Evolutionary conservation across 2,113 vertebrate genomes (phyloP).

Genomic region (Megaceryle torquata): DNA sequence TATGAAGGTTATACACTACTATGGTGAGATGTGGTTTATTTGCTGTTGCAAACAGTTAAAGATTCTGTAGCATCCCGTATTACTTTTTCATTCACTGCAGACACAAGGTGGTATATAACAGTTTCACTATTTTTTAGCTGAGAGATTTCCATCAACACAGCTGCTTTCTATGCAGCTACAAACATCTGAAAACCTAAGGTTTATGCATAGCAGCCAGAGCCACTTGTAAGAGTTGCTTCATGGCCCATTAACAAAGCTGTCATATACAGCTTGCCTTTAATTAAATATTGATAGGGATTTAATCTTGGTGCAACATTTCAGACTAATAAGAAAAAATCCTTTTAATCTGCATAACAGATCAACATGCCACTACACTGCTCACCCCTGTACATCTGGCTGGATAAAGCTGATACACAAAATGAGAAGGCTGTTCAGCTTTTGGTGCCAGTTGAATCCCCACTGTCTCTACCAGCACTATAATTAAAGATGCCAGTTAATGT

Average conservation of each 20-base stretch:
- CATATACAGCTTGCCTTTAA: not conserved
- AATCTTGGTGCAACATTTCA: not conserved
- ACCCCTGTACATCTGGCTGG: not conserved
- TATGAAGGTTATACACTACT: not conserved
- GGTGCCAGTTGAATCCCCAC: not conserved
- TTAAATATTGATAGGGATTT: constrained; percentile 18
- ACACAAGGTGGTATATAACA: not conserved
- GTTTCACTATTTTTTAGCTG: not conserved
- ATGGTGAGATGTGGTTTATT: not conserved
- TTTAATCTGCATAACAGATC: not conserved
- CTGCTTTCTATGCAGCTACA: not conserved
- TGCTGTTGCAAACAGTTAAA: not conserved
- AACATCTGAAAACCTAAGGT: not conserved
- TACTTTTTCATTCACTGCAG: not conserved
- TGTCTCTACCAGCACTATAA: not conserved
- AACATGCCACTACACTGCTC: not conserved
- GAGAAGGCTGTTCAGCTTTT: not conserved
- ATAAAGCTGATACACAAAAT: not conserved
- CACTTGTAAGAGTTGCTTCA: not conserved
- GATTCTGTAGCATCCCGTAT: not conserved
- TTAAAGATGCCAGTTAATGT: not conserved
- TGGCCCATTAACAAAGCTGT: not conserved
- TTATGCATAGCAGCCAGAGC: not conserved
- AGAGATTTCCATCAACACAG: not conserved
- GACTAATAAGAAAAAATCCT: constrained; percentile 1